Conservation (phyloP, 2,113 vertebrate genomes). For the Pseudopipra pipra region DNA sequence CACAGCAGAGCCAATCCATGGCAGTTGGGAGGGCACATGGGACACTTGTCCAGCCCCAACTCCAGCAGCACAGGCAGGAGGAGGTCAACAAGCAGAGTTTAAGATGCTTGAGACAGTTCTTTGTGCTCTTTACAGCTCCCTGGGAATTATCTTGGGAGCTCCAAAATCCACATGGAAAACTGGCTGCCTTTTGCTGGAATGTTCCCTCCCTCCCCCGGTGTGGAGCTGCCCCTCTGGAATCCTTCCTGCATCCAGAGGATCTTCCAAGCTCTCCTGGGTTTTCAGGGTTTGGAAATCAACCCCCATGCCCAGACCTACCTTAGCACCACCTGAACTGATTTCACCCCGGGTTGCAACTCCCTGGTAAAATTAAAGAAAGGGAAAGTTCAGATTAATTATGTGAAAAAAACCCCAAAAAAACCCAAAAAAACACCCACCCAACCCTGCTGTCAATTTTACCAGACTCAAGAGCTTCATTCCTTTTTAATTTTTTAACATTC, state of each 20-base stretch:
- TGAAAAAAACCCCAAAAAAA: too few species aligned
- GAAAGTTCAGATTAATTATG: not conserved
- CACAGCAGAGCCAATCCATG: not conserved
- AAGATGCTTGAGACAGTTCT: not conserved
- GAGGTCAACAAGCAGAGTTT: not conserved
- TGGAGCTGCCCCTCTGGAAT: not conserved
- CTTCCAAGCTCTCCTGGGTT: not conserved
- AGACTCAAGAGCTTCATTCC: not conserved
- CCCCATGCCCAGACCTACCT: constrained; percentile 75
- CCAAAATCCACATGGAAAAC: fast-evolving
- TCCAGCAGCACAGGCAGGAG: too few species aligned
- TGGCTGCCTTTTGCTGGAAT: not conserved
- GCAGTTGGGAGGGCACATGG: too few species aligned
- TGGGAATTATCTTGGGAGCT: not conserved
- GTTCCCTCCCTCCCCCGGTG: not conserved
- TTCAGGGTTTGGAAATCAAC: not conserved
- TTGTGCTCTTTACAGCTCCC: too few species aligned
- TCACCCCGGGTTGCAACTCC: constrained; percentile 90
- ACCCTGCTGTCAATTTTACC: not conserved
- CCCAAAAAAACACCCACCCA: not conserved
- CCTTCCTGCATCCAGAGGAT: not conserved
- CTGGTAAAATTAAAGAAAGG: constrained; percentile 60
- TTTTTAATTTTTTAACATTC: not conserved
- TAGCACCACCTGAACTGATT: constrained; percentile 95
- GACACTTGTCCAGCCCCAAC: too few species aligned